phyloP scores from a whole-genome alignment of 2,797 vertebrate species.

The Triplophysa yarkandensis region DNA sequence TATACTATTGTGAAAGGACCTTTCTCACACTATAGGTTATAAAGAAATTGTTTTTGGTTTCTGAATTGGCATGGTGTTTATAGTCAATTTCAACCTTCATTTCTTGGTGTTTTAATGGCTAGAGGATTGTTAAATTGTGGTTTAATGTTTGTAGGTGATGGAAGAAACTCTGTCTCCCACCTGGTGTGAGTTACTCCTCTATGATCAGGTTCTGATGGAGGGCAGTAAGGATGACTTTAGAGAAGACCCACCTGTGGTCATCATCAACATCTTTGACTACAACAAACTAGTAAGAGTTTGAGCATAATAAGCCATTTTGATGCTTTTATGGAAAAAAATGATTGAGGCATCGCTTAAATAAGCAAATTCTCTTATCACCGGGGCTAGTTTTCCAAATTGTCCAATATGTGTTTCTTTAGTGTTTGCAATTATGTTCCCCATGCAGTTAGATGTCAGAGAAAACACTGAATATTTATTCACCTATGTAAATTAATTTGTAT shows the following conservation, averaged over 20 bases:
- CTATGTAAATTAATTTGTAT: not conserved
- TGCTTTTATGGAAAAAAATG: not conserved
- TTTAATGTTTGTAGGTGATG: conserved; percentile 72
- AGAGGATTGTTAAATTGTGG: conserved; percentile 16
- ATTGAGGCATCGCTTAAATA: too few relatives aligned
- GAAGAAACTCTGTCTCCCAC: conserved; percentile 87
- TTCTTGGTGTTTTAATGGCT: conserved; percentile 43
- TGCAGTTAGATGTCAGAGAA: not conserved
- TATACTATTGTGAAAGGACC: conserved; percentile 6
- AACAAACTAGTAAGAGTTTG: conserved; percentile 81
- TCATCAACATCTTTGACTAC: conserved; percentile 85
- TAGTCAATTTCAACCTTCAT: not conserved
- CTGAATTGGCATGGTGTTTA: not conserved
- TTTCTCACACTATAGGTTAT: conserved; percentile 12
- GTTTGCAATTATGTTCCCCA: too few relatives aligned
- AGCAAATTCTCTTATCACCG: not conserved
- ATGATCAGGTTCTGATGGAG: conserved; percentile 87
- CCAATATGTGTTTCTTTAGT: too few relatives aligned
- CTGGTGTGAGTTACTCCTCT: conserved; percentile 89
- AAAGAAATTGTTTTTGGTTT: not conserved
- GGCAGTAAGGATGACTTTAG: conserved; percentile 84
- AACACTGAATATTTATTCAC: not conserved
- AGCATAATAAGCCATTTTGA: not conserved
- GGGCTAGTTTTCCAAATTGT: not conserved
- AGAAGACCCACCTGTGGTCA: conserved; percentile 83